Conservation (phyloP, 2,113 vertebrate species). For the Cnemophilus loriae region DNA sequence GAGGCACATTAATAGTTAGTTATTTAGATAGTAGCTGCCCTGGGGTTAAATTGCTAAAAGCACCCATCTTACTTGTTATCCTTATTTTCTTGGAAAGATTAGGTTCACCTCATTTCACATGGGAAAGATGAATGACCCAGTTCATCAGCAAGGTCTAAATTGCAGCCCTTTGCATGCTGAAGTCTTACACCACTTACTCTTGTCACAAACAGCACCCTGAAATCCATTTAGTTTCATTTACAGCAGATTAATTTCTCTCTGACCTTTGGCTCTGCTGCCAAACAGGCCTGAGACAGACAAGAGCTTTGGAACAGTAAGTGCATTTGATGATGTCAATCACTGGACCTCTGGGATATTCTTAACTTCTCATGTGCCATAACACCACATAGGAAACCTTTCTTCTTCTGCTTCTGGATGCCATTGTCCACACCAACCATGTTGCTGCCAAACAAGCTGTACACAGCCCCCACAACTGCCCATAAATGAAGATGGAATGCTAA, state of each 20-base stretch:
- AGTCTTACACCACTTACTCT: constrained; percentile 43
- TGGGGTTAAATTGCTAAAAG: constrained; percentile 43
- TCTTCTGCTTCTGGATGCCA: neutral
- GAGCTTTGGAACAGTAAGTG: constrained; percentile 13
- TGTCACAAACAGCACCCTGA: constrained; percentile 44
- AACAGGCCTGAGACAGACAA: constrained; percentile 24
- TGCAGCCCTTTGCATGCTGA: constrained; percentile 43
- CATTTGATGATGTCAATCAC: constrained; percentile 50
- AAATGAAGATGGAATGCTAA: neutral
- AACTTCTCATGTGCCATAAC: neutral
- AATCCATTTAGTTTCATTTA: constrained; percentile 69
- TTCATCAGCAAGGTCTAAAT: constrained; percentile 26
- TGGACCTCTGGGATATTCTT: neutral
- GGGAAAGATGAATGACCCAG: constrained; percentile 41
- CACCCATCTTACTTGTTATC: neutral
- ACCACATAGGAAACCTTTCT: neutral
- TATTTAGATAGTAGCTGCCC: constrained; percentile 32
- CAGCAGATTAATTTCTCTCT: constrained; percentile 62
- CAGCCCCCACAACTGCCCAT: neutral
- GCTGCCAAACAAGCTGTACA: neutral
- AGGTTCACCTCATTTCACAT: constrained; percentile 33
- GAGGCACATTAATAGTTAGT: neutral
- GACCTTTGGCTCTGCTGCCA: constrained; percentile 52
- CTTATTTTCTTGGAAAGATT: constrained; percentile 29
- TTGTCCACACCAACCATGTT: neutral